These are phyloP conservation scores for Panurus biarmicus DNA, from an alignment of 2,113 vertebrate genomes.

Conservation along the genomic window DNA sequence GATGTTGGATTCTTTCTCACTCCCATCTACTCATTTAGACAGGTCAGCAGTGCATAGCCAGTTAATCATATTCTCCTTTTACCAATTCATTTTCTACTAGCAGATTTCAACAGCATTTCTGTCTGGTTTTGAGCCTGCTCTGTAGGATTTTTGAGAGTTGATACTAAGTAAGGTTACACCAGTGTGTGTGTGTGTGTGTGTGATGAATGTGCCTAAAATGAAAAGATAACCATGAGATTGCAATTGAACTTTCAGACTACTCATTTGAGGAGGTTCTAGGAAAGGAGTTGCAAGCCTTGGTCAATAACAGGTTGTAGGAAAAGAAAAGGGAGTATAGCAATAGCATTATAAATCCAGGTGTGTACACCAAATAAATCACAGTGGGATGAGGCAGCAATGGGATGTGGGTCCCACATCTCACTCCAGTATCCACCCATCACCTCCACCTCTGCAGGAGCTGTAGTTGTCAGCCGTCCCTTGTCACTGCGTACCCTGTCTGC, in stretches of 20 bases:
- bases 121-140: not conserved
- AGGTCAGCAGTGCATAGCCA: not conserved
- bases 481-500: not conserved
- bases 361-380: not conserved
- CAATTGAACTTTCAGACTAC: not conserved
- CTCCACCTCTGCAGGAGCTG: not conserved
- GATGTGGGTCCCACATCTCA: not conserved
- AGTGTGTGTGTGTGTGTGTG: not conserved
- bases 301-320: not conserved
- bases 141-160: not conserved
- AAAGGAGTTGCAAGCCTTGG: not conserved
- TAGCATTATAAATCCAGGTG: not conserved
- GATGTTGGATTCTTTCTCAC: not conserved
- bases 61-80: not conserved
- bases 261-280: not conserved
- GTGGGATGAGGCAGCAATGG: not conserved
- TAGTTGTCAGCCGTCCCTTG: not conserved
- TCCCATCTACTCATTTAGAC: not conserved
- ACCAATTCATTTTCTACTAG: not conserved
- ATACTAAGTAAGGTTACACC: not conserved
- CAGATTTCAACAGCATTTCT: not conserved
- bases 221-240: not conserved
- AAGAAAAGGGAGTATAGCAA: not conserved
- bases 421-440: not conserved
- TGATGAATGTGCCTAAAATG: not conserved